Conservation (phyloP, 2,888 invertebrate genomes). For the Biston betularia region DNA sequence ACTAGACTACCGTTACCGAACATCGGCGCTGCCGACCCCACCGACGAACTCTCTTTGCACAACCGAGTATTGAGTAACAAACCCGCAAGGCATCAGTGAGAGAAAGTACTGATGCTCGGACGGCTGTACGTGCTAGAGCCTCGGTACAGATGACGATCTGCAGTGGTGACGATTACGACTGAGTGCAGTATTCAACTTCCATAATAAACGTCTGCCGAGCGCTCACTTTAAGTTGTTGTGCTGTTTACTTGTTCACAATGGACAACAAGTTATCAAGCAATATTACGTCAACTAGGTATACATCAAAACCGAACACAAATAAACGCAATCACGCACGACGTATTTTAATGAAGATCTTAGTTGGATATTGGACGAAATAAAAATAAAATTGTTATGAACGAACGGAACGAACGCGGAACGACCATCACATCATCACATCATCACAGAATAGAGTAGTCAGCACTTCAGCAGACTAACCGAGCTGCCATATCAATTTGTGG, state of each 20-base stretch:
- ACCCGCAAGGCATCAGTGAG: slow-evolving; percentile 74
- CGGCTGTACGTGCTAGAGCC: slow-evolving; percentile 60
- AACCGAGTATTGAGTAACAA: slow-evolving; percentile 73
- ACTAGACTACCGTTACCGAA: slow-evolving; percentile 70
- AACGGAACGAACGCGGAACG: neutral
- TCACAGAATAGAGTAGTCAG: no score
- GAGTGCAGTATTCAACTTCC: slow-evolving; percentile 53
- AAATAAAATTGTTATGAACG: slow-evolving; percentile 4
- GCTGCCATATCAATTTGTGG: no score
- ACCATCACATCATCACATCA: no score
- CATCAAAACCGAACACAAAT: neutral
- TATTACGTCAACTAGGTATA: neutral
- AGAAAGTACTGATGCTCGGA: slow-evolving; percentile 77
- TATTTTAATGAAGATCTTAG: neutral
- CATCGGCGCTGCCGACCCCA: slow-evolving; percentile 46
- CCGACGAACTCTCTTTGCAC: slow-evolving; percentile 66
- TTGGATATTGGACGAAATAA: neutral
- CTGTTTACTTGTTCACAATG: slow-evolving; percentile 3
- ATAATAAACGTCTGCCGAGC: slow-evolving; percentile 37
- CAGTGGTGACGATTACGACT: slow-evolving; percentile 51
- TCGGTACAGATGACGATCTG: slow-evolving; percentile 61
- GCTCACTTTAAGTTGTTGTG: slow-evolving; percentile 1
- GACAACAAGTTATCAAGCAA: neutral
- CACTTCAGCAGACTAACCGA: no score
- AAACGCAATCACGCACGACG: neutral